Base-by-base conservation (phyloP, 2,888 invertebrate species). In the Drosophila seclusa region DNA sequence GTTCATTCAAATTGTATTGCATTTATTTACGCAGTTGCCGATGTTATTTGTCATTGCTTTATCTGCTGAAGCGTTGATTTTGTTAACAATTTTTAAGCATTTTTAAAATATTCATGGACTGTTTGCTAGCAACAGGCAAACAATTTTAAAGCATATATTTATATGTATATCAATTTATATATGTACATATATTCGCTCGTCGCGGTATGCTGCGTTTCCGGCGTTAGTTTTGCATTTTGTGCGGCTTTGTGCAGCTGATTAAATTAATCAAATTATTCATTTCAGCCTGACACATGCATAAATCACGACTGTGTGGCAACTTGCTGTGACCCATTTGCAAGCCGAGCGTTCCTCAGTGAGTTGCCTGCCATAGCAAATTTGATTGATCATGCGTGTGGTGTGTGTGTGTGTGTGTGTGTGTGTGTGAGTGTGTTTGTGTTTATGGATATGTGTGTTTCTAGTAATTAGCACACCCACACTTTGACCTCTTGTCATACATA, bases 1-100 rank as follows among this genome's bases (percentile, higher is more conserved):
- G 83, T 86, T 90, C 90, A 90, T 87, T 83, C 75, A 90, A 87
- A 87, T 71, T 81, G 71, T 87, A 89, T 89, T 89, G 82, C 88
- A 88, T 79, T 85, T 83, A 88, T 83, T 66, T 73, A 69, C 68
- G 75, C 72, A 69, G 50, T 24, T 66, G 58, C 62, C 59, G 53
- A 11, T 66, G 55, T 57, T 62, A 68, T 11, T 54, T 48, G 67
- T 16, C 52, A 48, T 31, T 65, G 40, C 18, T 65, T 16, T 42
- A 61, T 66, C 42, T 73, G 59, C 24, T 60, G 50, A 40, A 49
- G 36, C 34, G 21, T 53, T 53, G 49, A 70, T 66, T 75, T 79
- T 65, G 82, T 64, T 75, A 69, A 75, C 77, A 82, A 76, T 79
- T 87, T 84, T 72, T 65, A 74, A 87, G 72, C 72, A 82, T 82